A percentile compares a stretch with the other conserved stretches of the same genome.
Evolutionary conservation across 2,888 invertebrate genomes (phyloP).

Genomic region (Colletes collaris): DNA sequence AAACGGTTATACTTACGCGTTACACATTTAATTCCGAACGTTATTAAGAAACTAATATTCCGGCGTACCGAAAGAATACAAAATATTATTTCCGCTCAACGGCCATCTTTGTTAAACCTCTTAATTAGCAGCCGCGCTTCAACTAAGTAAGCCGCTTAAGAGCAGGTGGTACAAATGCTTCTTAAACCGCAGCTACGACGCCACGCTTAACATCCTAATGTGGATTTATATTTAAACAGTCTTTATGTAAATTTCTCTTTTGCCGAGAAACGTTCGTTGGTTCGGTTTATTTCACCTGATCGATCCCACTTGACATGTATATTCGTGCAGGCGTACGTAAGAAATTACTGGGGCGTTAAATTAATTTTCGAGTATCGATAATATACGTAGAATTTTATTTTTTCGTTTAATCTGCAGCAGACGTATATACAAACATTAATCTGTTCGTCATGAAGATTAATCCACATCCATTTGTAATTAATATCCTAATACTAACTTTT

Average conservation of each 20-base stretch:
- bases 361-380: too few relatives aligned
- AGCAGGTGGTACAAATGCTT: slow-evolving; percentile 51
- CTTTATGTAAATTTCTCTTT: slow-evolving; percentile 20
- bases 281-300: neutral
- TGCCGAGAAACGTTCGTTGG: neutral
- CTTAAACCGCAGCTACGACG: slow-evolving; percentile 48
- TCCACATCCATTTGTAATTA: too few relatives aligned
- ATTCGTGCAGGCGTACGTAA: too few relatives aligned
- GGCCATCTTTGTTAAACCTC: slow-evolving; percentile 48
- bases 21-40: too few relatives aligned
- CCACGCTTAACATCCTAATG: slow-evolving; percentile 31
- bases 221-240: slow-evolving; percentile 37
- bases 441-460: too few relatives aligned
- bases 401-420: too few relatives aligned
- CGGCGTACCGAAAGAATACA: slow-evolving; percentile 14
- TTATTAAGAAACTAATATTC: too few relatives aligned
- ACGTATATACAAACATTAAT: too few relatives aligned
- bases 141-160: slow-evolving; percentile 64
- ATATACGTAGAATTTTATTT: too few relatives aligned
- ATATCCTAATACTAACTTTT: too few relatives aligned
- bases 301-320: neutral
- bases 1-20: too few relatives aligned
- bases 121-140: slow-evolving; percentile 60
- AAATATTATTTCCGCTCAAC: slow-evolving; percentile 34
- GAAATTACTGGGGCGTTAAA: too few relatives aligned